Conservation (phyloP, 1,140 invertebrate genomes). For the Saccostrea echinata region DNA sequence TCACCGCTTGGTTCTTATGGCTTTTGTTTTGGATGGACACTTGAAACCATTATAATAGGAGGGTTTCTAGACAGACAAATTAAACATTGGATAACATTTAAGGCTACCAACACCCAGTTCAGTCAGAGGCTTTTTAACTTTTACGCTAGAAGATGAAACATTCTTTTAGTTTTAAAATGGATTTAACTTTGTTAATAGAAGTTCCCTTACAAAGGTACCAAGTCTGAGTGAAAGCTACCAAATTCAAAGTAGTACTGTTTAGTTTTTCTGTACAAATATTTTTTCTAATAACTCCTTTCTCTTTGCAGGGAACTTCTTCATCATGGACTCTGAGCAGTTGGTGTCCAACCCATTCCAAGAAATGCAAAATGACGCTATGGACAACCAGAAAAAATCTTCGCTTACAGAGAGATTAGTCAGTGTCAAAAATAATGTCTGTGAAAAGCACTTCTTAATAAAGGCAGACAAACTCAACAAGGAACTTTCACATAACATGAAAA, state of each 20-base stretch:
- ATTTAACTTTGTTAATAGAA: background rate
- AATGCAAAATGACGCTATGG: conserved; percentile 67
- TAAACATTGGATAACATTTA: background rate
- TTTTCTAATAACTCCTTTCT: background rate
- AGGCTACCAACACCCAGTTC: background rate
- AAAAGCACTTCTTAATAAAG: conserved; percentile 68
- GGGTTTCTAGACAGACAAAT: background rate
- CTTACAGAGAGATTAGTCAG: conserved; percentile 71
- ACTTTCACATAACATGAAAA: conserved; percentile 63
- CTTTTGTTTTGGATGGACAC: conserved; percentile 18
- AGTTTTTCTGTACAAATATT: background rate
- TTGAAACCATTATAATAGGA: background rate
- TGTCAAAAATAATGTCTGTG: conserved; percentile 75
- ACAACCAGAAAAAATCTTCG: conserved; percentile 64
- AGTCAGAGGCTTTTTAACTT: background rate
- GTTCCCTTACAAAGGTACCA: background rate
- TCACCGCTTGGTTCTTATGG: background rate
- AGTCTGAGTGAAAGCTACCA: background rate
- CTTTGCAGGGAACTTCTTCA: conserved; percentile 75
- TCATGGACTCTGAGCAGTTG: conserved; percentile 76
- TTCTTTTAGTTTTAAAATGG: background rate
- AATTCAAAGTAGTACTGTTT: background rate
- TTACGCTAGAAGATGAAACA: background rate
- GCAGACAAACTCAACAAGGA: conserved; percentile 66
- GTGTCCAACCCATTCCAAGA: conserved; percentile 72